These are phyloP conservation scores for Volucella bombylans DNA, from an alignment of 2,888 invertebrate species.

Conservation along the genomic window DNA sequence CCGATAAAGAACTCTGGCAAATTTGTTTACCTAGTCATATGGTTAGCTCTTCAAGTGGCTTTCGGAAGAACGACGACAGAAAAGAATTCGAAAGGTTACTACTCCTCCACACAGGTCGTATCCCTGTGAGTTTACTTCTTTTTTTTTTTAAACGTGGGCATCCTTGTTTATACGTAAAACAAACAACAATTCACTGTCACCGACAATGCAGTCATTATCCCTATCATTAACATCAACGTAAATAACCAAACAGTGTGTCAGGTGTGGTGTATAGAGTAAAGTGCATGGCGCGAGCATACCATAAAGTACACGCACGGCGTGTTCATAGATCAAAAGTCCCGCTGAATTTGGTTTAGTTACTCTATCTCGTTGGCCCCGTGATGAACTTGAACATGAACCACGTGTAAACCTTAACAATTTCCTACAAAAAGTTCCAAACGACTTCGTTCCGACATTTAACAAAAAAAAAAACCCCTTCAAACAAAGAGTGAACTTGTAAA, in stretches of 20 bases:
- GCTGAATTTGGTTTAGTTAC: conserved; percentile 4
- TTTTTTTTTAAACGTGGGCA: conserved; percentile 19
- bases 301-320: conserved; percentile 44
- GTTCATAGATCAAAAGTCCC: conserved; percentile 55
- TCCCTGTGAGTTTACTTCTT: conserved; percentile 6
- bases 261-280: conserved; percentile 32
- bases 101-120: conserved; percentile 3
- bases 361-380: conserved; percentile 19
- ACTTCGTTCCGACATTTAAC: too few species aligned
- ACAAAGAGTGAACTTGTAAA: conserved; percentile 64
- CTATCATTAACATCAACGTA: conserved; percentile 54
- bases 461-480: conserved; percentile 20
- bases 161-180: conserved; percentile 58
- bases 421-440: conserved; percentile 29
- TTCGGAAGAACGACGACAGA: neutral
- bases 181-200: conserved; percentile 61
- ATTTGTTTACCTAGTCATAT: conserved; percentile 43
- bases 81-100: conserved; percentile 27
- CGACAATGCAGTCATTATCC: conserved; percentile 57
- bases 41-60: conserved; percentile 46
- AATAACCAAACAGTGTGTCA: conserved; percentile 61
- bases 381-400: conserved; percentile 69
- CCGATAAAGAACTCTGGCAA: conserved; percentile 54
- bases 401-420: conserved; percentile 42
- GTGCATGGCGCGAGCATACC: conserved; percentile 1